phyloP scores from a whole-genome alignment of 2,888 invertebrate species.

The Drosophila gaucha region DNA sequence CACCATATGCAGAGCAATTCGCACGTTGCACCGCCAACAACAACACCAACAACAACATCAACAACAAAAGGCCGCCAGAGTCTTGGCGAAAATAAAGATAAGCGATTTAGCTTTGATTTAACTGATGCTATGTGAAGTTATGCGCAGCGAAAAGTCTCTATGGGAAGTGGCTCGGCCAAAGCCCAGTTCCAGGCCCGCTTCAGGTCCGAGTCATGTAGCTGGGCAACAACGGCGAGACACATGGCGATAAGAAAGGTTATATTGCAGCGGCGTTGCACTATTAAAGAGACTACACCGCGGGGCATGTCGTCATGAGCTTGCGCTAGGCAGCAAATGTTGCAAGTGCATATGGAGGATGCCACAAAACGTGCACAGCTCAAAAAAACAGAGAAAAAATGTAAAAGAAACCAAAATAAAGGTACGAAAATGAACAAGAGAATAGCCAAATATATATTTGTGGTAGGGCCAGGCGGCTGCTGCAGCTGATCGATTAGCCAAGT shows the following conservation, averaged over 20 bases:
- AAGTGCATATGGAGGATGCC: constrained; percentile 63
- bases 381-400: neutral
- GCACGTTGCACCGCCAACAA: constrained; percentile 53
- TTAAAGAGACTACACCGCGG: constrained; percentile 44
- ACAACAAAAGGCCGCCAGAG: constrained; percentile 63
- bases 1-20: constrained; percentile 56
- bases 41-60: constrained; percentile 30
- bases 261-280: constrained; percentile 61
- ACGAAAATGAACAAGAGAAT: constrained; percentile 6
- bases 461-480: constrained; percentile 36
- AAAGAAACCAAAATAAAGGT: too few relatives aligned
- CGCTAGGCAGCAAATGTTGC: constrained; percentile 38
- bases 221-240: constrained; percentile 19
- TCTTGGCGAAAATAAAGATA: constrained; percentile 60
- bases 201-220: constrained; percentile 51
- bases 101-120: constrained; percentile 77
- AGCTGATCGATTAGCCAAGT: constrained; percentile 77
- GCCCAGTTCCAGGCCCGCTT: constrained; percentile 21
- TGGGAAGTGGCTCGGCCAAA: constrained; percentile 16
- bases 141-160: constrained; percentile 54
- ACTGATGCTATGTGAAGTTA: constrained; percentile 80
- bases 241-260: constrained; percentile 73
- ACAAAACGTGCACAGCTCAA: constrained; percentile 44
- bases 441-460: constrained; percentile 32
- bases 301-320: constrained; percentile 59